Conservation (phyloP, 2,888 invertebrate species). For the Sceliomorpha sp. region DNA sequence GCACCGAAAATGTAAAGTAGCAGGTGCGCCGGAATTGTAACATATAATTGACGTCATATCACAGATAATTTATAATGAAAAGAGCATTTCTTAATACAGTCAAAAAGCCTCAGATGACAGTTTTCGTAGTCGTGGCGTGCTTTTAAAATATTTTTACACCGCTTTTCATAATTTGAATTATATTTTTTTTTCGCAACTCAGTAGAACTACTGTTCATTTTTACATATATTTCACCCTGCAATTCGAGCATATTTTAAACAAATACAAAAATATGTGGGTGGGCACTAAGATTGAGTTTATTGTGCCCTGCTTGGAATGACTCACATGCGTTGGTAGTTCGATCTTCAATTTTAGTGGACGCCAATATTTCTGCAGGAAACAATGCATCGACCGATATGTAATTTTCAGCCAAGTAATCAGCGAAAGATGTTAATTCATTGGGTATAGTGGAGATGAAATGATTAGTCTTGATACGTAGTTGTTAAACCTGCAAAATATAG, state of each 20-base stretch:
- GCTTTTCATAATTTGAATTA: not conserved
- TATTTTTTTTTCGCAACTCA: not conserved
- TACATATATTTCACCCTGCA: conserved; percentile 6
- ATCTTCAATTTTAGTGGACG: conserved; percentile 4
- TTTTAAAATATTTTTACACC: not conserved
- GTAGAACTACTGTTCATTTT: conserved; percentile 6
- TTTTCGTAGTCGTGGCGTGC: too few species aligned
- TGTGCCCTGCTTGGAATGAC: conserved; percentile 8
- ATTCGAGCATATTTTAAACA: not conserved
- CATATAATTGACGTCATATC: too few species aligned
- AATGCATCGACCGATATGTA: conserved; percentile 2
- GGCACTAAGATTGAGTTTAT: not conserved
- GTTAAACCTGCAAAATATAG: too few species aligned
- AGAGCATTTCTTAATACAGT: too few species aligned
- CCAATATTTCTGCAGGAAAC: conserved; percentile 6
- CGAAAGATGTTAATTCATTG: conserved; percentile 3
- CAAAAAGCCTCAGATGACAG: too few species aligned
- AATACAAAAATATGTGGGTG: conserved; percentile 8
- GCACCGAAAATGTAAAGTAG: too few species aligned
- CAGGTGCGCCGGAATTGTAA: too few species aligned
- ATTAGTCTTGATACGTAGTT: too few species aligned
- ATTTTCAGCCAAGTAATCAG: conserved; percentile 10
- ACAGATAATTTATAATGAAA: too few species aligned
- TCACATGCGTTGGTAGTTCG: conserved; percentile 10
- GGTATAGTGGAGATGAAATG: conserved; percentile 8